Evolutionary conservation across 2,113 vertebrate genomes (phyloP).

Genomic region (Hippopotamus amphibius): DNA sequence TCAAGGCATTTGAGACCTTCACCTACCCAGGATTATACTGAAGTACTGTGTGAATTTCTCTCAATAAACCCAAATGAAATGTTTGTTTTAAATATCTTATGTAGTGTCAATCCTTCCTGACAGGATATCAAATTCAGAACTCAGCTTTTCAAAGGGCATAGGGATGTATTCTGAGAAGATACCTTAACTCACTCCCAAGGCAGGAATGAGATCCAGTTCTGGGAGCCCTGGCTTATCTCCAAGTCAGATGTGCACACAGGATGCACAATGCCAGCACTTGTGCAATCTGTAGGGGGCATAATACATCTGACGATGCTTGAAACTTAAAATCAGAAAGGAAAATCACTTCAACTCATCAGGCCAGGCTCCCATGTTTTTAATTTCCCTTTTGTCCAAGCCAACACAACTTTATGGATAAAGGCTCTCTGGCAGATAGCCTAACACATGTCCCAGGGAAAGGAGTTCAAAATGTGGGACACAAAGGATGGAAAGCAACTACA

Average conservation of each 20-base stretch:
- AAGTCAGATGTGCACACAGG: background rate
- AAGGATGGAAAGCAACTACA: background rate
- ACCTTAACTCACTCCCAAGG: background rate
- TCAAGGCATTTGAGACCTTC: background rate
- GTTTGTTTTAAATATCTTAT: background rate
- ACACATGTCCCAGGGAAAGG: background rate
- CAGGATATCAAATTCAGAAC: background rate
- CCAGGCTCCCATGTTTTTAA: background rate
- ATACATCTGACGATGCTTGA: slow-evolving; percentile 94
- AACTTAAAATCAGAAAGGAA: slow-evolving; percentile 82
- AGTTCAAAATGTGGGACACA: background rate
- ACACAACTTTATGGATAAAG: background rate
- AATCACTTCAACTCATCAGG: background rate
- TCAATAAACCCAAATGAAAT: background rate
- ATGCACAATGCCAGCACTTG: background rate
- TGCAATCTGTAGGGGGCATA: slow-evolving; percentile 92
- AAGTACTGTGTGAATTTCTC: background rate
- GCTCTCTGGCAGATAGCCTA: background rate
- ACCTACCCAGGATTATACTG: background rate
- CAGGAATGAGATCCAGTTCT: background rate
- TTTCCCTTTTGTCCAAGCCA: background rate
- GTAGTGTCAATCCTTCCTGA: background rate
- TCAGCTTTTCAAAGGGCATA: background rate
- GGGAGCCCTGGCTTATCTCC: background rate
- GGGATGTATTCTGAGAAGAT: background rate